Evolutionary conservation across 2,888 invertebrate species (phyloP).

Genomic region (Pristionchus entomophagus): DNA sequence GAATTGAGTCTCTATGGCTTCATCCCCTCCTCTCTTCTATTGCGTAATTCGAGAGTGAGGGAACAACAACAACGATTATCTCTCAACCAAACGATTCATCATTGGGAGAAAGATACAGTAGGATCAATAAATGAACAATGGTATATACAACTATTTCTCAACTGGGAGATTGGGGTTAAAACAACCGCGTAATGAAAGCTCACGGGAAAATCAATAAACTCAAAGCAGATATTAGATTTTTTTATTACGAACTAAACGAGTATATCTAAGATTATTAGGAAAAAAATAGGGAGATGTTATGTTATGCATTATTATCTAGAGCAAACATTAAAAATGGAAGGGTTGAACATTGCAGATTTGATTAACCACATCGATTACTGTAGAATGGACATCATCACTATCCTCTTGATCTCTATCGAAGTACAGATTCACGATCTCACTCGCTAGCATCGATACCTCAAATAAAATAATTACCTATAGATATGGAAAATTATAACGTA

Average conservation of each 20-base stretch:
- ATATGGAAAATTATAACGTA: not conserved
- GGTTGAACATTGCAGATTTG: not conserved
- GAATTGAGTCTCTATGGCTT: conserved; percentile 2
- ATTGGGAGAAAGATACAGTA: not conserved
- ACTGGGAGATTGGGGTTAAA: not conserved
- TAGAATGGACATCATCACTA: not conserved
- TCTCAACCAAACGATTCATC: not conserved
- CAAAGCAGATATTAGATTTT: not conserved
- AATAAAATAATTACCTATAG: not conserved
- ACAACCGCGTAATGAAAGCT: conserved; percentile 9
- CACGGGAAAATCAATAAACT: conserved; percentile 6
- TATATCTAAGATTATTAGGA: not conserved
- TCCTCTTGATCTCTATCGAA: not conserved
- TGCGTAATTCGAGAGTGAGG: conserved; percentile 17
- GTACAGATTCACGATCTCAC: conserved; percentile 3
- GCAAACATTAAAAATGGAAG: not conserved
- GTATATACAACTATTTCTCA: not conserved
- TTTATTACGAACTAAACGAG: not conserved
- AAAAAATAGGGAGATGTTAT: not conserved
- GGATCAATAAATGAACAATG: not conserved
- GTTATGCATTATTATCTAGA: not conserved
- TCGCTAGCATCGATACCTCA: conserved; percentile 16
- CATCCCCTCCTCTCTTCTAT: not conserved
- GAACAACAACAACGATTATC: conserved; percentile 24
- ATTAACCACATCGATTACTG: not conserved